Conservation (phyloP, 2,888 invertebrate genomes). For the Nowickia ferox region DNA sequence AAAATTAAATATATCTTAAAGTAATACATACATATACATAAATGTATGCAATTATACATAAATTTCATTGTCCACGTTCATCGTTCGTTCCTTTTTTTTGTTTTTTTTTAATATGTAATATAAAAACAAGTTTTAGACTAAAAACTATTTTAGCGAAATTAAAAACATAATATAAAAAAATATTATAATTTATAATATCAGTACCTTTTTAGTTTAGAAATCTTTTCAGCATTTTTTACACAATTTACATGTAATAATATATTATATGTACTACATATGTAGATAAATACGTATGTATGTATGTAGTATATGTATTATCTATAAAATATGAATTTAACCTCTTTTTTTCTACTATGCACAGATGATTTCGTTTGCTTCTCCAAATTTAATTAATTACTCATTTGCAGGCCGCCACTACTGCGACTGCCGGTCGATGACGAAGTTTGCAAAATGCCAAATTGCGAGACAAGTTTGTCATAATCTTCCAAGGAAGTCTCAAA, state of each 20-base stretch:
- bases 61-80: slow-evolving; percentile 16
- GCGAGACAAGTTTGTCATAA: slow-evolving; percentile 83
- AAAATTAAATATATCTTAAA: slow-evolving; percentile 52
- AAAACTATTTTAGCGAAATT: slow-evolving; percentile 51
- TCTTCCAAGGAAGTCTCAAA: slow-evolving; percentile 83
- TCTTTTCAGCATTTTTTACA: slow-evolving; percentile 44
- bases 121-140: slow-evolving; percentile 45
- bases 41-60: background rate
- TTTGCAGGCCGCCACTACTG: slow-evolving; percentile 80
- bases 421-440: slow-evolving; percentile 80
- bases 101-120: slow-evolving; percentile 10
- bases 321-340: slow-evolving; percentile 53
- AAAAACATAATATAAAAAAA: slow-evolving; percentile 57
- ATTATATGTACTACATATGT: slow-evolving; percentile 9
- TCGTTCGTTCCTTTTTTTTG: background rate
- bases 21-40: background rate
- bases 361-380: background rate
- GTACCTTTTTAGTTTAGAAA: slow-evolving; percentile 65
- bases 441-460: slow-evolving; percentile 79
- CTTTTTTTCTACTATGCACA: slow-evolving; percentile 59
- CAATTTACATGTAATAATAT: slow-evolving; percentile 36
- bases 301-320: slow-evolving; percentile 36
- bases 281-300: slow-evolving; percentile 12
- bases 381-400: slow-evolving; percentile 78
- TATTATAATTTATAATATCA: slow-evolving; percentile 68